These are phyloP conservation scores for Drosophila serrata DNA, from an alignment of 1,140 invertebrate species.

Conservation along the genomic window DNA sequence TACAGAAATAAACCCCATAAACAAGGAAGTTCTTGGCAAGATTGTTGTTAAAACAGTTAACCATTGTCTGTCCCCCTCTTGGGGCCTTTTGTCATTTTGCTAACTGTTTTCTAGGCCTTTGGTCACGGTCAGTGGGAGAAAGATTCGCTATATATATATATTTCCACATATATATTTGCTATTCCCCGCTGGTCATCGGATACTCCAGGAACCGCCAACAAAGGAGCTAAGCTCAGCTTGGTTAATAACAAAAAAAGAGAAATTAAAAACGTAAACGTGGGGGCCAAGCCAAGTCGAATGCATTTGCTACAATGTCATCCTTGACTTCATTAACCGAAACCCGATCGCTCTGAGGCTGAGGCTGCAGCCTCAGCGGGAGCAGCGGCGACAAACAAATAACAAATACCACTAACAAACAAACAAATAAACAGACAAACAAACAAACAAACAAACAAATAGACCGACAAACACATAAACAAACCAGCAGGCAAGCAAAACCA, in stretches of 20 bases:
- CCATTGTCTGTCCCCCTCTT: constrained; percentile 1
- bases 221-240: constrained; percentile 3
- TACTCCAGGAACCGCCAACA: constrained; percentile 48
- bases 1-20: background rate
- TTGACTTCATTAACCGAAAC: constrained; percentile 75
- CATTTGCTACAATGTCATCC: constrained; percentile 75
- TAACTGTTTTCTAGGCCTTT: constrained; percentile 73
- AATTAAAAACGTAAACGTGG: constrained; percentile 71
- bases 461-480: constrained; percentile 13
- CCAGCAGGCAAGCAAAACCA: constrained; percentile 18
- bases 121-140: constrained; percentile 73
- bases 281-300: constrained; percentile 22
- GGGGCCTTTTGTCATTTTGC: constrained; percentile 2
- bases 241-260: constrained; percentile 35
- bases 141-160: constrained; percentile 7
- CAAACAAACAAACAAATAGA: constrained; percentile 18
- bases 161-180: background rate
- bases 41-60: background rate
- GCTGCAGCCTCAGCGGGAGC: constrained; percentile 37
- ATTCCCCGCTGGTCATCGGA: constrained; percentile 20
- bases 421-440: constrained; percentile 2
- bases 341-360: constrained; percentile 46
- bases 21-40: constrained; percentile 10
- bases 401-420: constrained; percentile 10
- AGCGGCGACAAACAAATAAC: constrained; percentile 2